These are phyloP conservation scores for Pteronura brasiliensis DNA, from an alignment of 2,113 vertebrate genomes.

Conservation along the genomic window DNA sequence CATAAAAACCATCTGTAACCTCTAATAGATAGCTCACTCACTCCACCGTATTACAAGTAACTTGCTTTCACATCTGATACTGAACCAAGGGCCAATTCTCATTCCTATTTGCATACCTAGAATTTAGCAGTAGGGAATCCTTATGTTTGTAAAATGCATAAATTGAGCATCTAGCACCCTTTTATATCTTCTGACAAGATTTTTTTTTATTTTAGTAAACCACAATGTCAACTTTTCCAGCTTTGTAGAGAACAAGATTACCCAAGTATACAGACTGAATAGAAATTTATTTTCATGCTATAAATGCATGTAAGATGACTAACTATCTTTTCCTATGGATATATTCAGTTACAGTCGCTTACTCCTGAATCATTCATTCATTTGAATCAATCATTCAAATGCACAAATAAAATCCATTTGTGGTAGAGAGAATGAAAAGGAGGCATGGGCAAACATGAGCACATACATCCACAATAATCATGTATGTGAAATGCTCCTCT, in stretches of 20 bases:
- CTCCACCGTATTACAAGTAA: fast-evolving
- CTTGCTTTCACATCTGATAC: not conserved
- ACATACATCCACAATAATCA: not conserved
- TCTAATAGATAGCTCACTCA: too few relatives aligned
- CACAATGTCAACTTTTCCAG: not conserved
- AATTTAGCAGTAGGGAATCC: not conserved
- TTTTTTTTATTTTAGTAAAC: not conserved
- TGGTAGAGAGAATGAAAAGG: not conserved
- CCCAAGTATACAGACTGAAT: not conserved
- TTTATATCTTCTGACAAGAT: not conserved
- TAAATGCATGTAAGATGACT: not conserved
- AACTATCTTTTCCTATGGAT: not conserved
- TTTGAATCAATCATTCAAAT: not conserved
- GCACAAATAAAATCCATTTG: not conserved
- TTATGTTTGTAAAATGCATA: not conserved
- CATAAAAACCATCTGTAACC: not conserved
- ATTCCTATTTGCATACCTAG: not conserved
- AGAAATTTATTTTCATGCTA: conserved; percentile 23
- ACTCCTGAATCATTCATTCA: not conserved
- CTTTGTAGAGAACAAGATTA: not conserved
- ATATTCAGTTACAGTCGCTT: not conserved
- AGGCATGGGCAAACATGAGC: not conserved
- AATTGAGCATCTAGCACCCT: not conserved
- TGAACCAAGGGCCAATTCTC: not conserved
- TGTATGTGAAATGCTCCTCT: not conserved